Evolutionary conservation across 1,140 invertebrate species (phyloP).

Genomic region (Conopomorpha cramerella): DNA sequence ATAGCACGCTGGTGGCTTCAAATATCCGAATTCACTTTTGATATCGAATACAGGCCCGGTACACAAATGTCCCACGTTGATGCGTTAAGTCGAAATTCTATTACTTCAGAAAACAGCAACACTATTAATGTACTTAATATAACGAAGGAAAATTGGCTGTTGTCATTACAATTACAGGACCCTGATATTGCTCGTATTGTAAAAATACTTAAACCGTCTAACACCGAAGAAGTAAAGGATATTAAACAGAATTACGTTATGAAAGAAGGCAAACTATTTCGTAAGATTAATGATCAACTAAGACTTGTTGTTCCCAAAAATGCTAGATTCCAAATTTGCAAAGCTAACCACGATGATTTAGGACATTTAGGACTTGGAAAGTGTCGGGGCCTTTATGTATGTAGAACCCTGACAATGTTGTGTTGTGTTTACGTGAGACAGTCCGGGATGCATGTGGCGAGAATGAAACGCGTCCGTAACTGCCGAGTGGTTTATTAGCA

Average conservation of each 20-base stretch:
- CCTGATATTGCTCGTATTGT: not conserved
- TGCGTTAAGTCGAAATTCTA: constrained; percentile 14
- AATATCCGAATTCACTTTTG: constrained; percentile 17
- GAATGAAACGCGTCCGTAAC: too few relatives aligned
- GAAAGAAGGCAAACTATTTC: constrained; percentile 1
- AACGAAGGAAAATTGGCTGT: constrained; percentile 5
- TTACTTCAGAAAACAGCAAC: not conserved
- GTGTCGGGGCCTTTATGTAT: too few relatives aligned
- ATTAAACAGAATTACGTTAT: constrained; percentile 3
- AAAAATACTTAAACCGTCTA: constrained; percentile 2
- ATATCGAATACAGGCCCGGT: constrained; percentile 17
- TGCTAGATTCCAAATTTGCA: constrained; percentile 3
- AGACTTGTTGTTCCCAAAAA: constrained; percentile 1
- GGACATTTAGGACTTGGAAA: constrained; percentile 6
- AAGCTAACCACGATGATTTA: constrained; percentile 6
- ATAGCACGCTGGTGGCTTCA: constrained; percentile 19
- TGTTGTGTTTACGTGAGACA: too few relatives aligned
- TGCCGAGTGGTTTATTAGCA: too few relatives aligned
- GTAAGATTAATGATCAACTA: constrained; percentile 1
- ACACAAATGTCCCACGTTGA: constrained; percentile 20
- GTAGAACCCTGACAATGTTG: too few relatives aligned
- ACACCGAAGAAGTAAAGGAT: constrained; percentile 1
- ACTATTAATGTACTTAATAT: not conserved
- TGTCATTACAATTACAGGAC: constrained; percentile 1
- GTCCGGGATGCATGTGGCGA: too few relatives aligned